These are phyloP conservation scores for Drosophila pseudotalamancana DNA, from an alignment of 2,888 invertebrate genomes.

Conservation along the genomic window DNA sequence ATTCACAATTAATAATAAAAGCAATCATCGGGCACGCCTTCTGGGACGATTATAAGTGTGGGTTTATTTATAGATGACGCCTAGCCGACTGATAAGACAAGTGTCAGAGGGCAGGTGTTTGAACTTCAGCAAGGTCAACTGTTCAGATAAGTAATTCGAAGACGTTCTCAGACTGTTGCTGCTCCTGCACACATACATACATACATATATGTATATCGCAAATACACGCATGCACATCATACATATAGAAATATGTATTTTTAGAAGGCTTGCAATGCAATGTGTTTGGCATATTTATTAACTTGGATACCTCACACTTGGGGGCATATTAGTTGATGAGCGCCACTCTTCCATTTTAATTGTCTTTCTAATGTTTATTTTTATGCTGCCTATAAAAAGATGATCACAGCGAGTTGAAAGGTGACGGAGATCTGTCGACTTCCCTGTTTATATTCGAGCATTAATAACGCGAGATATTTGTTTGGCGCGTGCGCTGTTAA, in stretches of 20 bases:
- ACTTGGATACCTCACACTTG: neutral
- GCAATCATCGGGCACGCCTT: conserved; percentile 55
- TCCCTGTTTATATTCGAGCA: no score
- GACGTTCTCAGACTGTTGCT: conserved; percentile 6
- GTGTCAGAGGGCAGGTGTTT: conserved; percentile 73
- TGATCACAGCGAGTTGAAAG: no score
- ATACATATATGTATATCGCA: neutral
- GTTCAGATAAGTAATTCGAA: conserved; percentile 26
- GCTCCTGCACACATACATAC: neutral
- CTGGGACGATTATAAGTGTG: conserved; percentile 34
- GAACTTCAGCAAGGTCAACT: conserved; percentile 70
- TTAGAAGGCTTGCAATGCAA: conserved; percentile 30
- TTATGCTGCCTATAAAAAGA: no score
- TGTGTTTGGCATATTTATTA: conserved; percentile 33
- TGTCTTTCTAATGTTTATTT: neutral
- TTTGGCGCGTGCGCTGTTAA: neutral
- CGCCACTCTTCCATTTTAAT: neutral
- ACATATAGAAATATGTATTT: conserved; percentile 3
- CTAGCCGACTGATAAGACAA: conserved; percentile 51
- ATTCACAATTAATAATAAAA: neutral
- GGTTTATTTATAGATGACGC: conserved; percentile 42
- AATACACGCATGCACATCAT: neutral
- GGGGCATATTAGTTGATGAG: conserved; percentile 7
- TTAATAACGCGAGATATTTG: no score
- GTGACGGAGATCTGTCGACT: no score